Percentiles rank a stretch among this genome's conserved stretches.
These are phyloP conservation scores for Theristicus caerulescens DNA, from an alignment of 2,113 vertebrate genomes.

Conservation along the genomic window DNA sequence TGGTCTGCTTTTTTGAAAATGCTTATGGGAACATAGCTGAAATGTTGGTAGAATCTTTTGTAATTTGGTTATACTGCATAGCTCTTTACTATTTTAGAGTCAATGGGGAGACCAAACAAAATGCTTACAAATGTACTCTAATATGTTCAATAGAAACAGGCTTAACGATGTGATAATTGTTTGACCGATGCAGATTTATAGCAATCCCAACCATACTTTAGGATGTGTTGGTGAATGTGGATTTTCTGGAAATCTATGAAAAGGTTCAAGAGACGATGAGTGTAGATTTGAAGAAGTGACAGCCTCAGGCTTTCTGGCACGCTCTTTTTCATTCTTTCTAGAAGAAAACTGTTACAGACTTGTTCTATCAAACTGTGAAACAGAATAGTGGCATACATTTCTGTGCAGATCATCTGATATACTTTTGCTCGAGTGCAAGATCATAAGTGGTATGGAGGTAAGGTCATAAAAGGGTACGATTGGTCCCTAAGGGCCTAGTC, in stretches of 20 bases:
- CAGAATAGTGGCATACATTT: neutral
- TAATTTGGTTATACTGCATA: neutral
- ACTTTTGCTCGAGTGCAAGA: neutral
- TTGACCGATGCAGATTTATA: neutral
- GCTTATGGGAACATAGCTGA: neutral
- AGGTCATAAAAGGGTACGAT: neutral
- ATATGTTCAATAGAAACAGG: neutral
- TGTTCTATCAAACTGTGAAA: neutral
- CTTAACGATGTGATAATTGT: neutral
- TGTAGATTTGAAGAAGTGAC: neutral
- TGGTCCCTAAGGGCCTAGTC: neutral
- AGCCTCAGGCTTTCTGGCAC: neutral
- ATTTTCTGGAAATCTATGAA: neutral
- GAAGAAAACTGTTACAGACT: neutral
- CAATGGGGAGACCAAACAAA: neutral
- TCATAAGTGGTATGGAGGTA: neutral
- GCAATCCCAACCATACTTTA: neutral
- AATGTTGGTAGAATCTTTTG: neutral
- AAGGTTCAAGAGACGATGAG: neutral
- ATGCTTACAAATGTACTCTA: neutral
- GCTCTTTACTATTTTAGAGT: neutral
- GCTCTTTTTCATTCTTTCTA: neutral
- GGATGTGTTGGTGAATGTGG: neutral
- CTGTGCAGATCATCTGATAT: neutral
- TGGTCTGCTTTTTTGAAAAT: neutral